A percentile compares a stretch with the other conserved stretches of the same genome.
Evolutionary conservation across 2,888 invertebrate genomes (phyloP).

Genomic region (Apotomis betuletana): DNA sequence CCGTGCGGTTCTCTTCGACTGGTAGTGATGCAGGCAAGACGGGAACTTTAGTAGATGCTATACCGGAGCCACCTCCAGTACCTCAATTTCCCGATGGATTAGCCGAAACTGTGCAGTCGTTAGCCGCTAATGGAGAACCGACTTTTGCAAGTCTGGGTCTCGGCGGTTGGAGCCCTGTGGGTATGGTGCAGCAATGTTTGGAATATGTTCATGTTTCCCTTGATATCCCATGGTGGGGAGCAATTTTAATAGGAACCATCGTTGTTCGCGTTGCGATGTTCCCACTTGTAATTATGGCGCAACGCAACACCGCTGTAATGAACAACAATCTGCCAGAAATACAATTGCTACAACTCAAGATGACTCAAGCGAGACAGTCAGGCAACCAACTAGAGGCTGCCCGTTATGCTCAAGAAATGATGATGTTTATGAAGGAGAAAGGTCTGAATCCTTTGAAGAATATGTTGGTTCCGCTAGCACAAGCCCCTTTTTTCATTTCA

Average conservation of each 20-base stretch:
- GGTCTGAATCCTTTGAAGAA: slow-evolving; percentile 91
- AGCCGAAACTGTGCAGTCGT: slow-evolving; percentile 68
- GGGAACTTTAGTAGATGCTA: slow-evolving; percentile 61
- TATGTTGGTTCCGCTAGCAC: slow-evolving; percentile 89
- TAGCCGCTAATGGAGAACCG: slow-evolving; percentile 87
- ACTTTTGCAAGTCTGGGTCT: slow-evolving; percentile 92
- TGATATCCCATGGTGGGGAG: slow-evolving; percentile 97
- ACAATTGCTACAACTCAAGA: slow-evolving; percentile 90
- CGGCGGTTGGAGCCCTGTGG: slow-evolving; percentile 92
- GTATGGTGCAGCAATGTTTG: slow-evolving; percentile 90
- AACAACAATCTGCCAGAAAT: slow-evolving; percentile 94
- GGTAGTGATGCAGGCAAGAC: slow-evolving; percentile 61
- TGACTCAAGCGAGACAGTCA: slow-evolving; percentile 93
- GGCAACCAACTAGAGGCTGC: slow-evolving; percentile 92
- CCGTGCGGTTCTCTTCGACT: slow-evolving; percentile 71
- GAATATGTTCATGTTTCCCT: slow-evolving; percentile 92
- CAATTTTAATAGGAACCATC: slow-evolving; percentile 92
- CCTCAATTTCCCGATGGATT: slow-evolving; percentile 68
- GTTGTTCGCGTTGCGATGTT: slow-evolving; percentile 90
- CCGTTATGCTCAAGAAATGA: slow-evolving; percentile 89
- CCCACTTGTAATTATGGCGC: slow-evolving; percentile 92
- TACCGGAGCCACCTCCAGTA: slow-evolving; percentile 77
- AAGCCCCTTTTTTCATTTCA: slow-evolving; percentile 96
- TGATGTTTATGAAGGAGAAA: slow-evolving; percentile 92
- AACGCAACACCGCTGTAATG: slow-evolving; percentile 91